Base-by-base conservation (phyloP, 2,888 invertebrate genomes). In the Terebella lapidaria region DNA sequence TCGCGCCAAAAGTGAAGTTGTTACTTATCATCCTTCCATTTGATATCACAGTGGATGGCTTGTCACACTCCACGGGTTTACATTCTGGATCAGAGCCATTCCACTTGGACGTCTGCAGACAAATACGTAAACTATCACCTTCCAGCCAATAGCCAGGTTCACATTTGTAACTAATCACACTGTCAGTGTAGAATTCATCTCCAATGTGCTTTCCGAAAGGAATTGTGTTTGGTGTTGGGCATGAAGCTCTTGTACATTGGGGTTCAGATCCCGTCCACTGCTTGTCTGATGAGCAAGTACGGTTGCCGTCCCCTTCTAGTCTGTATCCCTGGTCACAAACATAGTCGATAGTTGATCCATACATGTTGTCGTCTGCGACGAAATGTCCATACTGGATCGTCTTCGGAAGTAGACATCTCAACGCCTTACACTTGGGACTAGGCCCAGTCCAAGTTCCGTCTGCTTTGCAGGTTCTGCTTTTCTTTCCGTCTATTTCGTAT, bases 361-460 rank as follows among this genome's bases (percentile, higher is more conserved):
- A 60, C 3, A 29, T 51, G 24, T 30, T 47, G 18, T 54, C 57
- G 24, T 65, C 35, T 1, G 53, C 52, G 5, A 26, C 2, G 3
- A 60, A 47, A 4, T 28, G 54, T 1, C 63, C 63, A 49, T 66
- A 26, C 2, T 49, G 20, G 3, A 62, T 58, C 4, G 27, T 20
- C 29, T 35, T 28, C 3, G 67, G 67, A 10, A 28, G n/a, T 5
- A 35, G 15, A 30, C 75, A 75, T 18, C 52, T 52, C 22, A 71
- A 65, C 4, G 65, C 61, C 18, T 62, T 59, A 54, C 67, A 67
- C 15, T 54, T 57, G 4, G 75, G 75, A n/a, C 67, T 51, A 15
- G 65, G 67, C 3, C 71, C 70, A 47, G 72, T 70, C 81, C 80
- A 80, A 0, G 64, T 63, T n/a, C 74, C 77, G n/a, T 68, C 70